phyloP scores from a whole-genome alignment of 2,113 vertebrate genomes.

The Tragelaphus scriptus region DNA sequence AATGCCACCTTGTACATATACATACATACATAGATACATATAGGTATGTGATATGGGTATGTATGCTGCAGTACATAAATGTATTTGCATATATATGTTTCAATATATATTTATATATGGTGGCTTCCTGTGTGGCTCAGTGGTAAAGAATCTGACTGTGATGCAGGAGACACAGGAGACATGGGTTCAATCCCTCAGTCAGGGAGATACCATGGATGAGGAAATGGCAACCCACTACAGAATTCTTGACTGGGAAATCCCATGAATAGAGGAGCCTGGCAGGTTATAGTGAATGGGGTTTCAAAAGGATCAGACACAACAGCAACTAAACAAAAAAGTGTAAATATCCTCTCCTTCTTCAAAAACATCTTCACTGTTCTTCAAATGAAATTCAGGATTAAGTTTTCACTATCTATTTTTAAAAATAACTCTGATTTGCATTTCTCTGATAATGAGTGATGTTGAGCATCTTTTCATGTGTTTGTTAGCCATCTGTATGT shows the following conservation, averaged over 20 bases:
- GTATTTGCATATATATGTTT: not conserved
- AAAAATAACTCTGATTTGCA: not conserved
- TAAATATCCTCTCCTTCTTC: not conserved
- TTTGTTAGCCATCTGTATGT: too few relatives aligned
- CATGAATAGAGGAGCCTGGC: not conserved
- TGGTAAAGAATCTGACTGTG: not conserved
- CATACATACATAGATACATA: not conserved
- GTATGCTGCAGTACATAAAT: not conserved
- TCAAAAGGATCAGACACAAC: not conserved
- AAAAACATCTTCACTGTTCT: not conserved
- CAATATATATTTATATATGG: not conserved
- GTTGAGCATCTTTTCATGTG: too few relatives aligned
- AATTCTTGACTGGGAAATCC: not conserved
- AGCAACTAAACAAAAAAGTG: not conserved
- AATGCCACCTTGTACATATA: not conserved
- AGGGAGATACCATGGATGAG: not conserved
- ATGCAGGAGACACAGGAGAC: not conserved
- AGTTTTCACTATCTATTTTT: not conserved
- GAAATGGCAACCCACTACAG: not conserved
- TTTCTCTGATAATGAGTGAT: too few relatives aligned
- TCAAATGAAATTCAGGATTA: not conserved
- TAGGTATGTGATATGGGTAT: not conserved
- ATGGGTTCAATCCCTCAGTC: not conserved
- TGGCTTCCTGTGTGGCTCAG: not conserved
- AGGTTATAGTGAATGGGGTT: not conserved